Evolutionary conservation across 2,888 invertebrate species (phyloP).

Genomic region (Taenaris catops): DNA sequence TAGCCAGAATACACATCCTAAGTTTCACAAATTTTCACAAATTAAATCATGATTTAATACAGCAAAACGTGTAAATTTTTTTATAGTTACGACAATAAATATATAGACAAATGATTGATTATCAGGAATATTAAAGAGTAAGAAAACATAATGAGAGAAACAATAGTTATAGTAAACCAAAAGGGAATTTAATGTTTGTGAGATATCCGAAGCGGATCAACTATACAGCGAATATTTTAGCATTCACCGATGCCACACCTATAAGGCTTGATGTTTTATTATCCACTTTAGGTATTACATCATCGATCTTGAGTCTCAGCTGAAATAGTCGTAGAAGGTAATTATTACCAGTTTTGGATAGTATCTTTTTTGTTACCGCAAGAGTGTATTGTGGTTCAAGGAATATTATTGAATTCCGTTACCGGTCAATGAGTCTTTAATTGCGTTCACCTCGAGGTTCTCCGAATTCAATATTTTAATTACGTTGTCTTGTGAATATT

Average conservation of each 20-base stretch:
- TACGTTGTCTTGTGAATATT: too few relatives aligned
- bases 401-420: slow-evolving; percentile 15
- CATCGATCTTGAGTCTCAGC: slow-evolving; percentile 10
- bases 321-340: slow-evolving; percentile 3
- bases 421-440: slow-evolving; percentile 14
- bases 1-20: too few relatives aligned
- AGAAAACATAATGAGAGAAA: too few relatives aligned
- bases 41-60: too few relatives aligned
- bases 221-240: neutral
- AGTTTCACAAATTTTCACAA: too few relatives aligned
- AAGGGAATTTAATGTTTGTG: too few relatives aligned
- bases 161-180: too few relatives aligned
- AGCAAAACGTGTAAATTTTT: too few relatives aligned
- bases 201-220: too few relatives aligned
- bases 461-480: slow-evolving; percentile 20
- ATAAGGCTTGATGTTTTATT: slow-evolving; percentile 2
- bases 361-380: slow-evolving; percentile 8
- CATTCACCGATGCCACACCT: slow-evolving; percentile 3
- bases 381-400: neutral
- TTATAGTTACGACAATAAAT: too few relatives aligned
- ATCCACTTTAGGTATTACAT: slow-evolving; percentile 16
- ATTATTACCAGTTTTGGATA: slow-evolving; percentile 3
- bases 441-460: slow-evolving; percentile 18
- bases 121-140: too few relatives aligned
- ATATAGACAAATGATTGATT: too few relatives aligned